These are phyloP conservation scores for Gari tellinella DNA, from an alignment of 2,888 invertebrate genomes.

Conservation along the genomic window DNA sequence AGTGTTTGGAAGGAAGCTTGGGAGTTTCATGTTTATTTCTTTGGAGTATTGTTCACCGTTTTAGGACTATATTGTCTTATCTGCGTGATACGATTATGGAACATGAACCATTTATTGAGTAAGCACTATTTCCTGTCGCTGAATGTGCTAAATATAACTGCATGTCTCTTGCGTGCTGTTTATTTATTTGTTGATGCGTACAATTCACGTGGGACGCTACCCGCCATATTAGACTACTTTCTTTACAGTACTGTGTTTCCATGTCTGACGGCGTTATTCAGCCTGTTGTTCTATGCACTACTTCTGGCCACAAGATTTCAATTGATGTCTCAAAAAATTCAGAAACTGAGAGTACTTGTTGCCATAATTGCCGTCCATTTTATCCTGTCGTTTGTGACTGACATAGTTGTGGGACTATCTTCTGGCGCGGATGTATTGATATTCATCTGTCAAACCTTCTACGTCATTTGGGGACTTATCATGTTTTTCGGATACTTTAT, in stretches of 20 bases:
- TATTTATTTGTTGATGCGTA: constrained; percentile 97
- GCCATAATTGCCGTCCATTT: constrained; percentile 92
- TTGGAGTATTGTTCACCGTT: constrained; percentile 93
- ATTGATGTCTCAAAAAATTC: constrained; percentile 86
- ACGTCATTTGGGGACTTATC: constrained; percentile 93
- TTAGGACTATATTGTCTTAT: constrained; percentile 93
- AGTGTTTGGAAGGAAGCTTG: constrained; percentile 89
- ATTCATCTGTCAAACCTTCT: constrained; percentile 90
- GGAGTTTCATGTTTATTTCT: constrained; percentile 95
- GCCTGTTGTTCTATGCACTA: constrained; percentile 93
- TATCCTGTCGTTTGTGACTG: constrained; percentile 91
- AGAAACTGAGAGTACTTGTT: constrained; percentile 91
- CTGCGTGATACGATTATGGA: constrained; percentile 93
- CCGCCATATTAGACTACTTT: constrained; percentile 91
- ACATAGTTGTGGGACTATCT: constrained; percentile 86
- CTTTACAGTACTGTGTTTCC: constrained; percentile 94
- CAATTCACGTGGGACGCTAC: constrained; percentile 93
- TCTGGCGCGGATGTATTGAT: constrained; percentile 73
- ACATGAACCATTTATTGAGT: constrained; percentile 93
- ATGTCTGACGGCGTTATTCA: constrained; percentile 94
- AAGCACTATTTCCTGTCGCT: constrained; percentile 95
- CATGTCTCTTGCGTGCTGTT: constrained; percentile 91
- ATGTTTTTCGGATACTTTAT: constrained; percentile 92
- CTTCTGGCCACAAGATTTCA: constrained; percentile 89
- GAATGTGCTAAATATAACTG: constrained; percentile 92